Evolutionary conservation across 1,140 invertebrate species (phyloP).

Genomic region (Lordiphosa collinella): DNA sequence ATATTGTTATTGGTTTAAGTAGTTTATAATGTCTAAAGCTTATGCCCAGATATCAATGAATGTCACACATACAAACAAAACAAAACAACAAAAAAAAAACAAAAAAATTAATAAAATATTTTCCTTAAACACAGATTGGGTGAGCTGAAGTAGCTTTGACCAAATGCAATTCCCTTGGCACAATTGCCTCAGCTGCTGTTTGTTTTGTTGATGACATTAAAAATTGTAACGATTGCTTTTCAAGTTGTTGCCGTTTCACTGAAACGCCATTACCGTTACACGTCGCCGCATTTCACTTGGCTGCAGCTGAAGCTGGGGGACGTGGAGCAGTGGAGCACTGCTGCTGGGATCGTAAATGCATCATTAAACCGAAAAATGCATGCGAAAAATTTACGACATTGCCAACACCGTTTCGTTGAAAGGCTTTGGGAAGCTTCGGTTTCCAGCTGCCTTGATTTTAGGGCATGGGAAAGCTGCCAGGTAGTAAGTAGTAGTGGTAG

Average conservation of each 20-base stretch:
- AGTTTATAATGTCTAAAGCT: constrained; percentile 28
- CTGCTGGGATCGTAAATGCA: constrained; percentile 76
- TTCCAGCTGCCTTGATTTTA: constrained; percentile 2
- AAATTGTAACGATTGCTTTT: constrained; percentile 77
- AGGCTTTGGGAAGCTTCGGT: constrained; percentile 24
- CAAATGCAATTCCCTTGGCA: background rate
- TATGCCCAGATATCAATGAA: no score
- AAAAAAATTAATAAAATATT: constrained; percentile 61
- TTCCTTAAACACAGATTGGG: constrained; percentile 45
- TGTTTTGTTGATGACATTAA: constrained; percentile 69
- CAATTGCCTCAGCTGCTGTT: constrained; percentile 56
- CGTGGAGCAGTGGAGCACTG: constrained; percentile 35
- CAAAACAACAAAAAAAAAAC: constrained; percentile 32
- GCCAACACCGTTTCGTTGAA: constrained; percentile 57
- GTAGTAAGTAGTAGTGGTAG: background rate
- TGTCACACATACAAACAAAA: constrained; percentile 33
- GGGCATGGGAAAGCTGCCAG: constrained; percentile 20
- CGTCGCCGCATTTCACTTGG: constrained; percentile 7
- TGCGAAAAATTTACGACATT: constrained; percentile 78
- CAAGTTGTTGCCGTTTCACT: constrained; percentile 64
- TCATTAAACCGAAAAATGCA: constrained; percentile 79
- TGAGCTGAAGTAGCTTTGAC: background rate
- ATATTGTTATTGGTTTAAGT: constrained; percentile 64
- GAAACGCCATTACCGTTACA: constrained; percentile 34
- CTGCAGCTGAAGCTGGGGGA: background rate